Evolutionary conservation across 2,888 invertebrate species (phyloP).

Genomic region (Platynereis dumerilii): DNA sequence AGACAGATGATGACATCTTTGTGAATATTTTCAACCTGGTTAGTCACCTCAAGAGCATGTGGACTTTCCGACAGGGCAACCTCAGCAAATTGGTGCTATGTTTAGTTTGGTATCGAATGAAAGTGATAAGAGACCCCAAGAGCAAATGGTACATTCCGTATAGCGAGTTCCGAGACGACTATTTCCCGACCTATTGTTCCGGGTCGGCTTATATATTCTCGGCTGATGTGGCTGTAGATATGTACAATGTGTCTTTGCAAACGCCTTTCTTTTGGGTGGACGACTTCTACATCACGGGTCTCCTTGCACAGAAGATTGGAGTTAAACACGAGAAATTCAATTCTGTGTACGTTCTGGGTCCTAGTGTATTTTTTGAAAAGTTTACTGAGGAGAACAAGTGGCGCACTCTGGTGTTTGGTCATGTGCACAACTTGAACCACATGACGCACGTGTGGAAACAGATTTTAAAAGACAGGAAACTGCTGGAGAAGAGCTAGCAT

Average conservation of each 20-base stretch:
- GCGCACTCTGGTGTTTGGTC: slow-evolving; percentile 52
- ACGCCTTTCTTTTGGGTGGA: slow-evolving; percentile 90
- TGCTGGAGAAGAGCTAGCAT: slow-evolving; percentile 24
- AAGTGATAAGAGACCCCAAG: slow-evolving; percentile 59
- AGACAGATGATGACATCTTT: slow-evolving; percentile 65
- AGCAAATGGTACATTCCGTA: slow-evolving; percentile 64
- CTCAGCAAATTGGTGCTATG: slow-evolving; percentile 49
- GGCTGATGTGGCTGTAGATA: slow-evolving; percentile 69
- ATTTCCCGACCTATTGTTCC: slow-evolving; percentile 64
- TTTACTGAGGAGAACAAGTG: slow-evolving; percentile 46
- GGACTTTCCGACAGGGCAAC: not conserved
- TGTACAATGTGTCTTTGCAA: slow-evolving; percentile 71
- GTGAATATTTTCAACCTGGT: slow-evolving; percentile 65
- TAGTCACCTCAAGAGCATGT: slow-evolving; percentile 23
- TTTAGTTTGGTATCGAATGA: slow-evolving; percentile 61
- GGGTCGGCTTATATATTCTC: slow-evolving; percentile 69
- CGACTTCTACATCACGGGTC: slow-evolving; percentile 84
- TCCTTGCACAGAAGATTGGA: slow-evolving; percentile 66
- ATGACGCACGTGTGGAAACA: slow-evolving; percentile 49
- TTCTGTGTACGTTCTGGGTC: slow-evolving; percentile 52
- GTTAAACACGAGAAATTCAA: slow-evolving; percentile 51
- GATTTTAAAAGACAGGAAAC: slow-evolving; percentile 18
- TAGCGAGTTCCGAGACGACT: slow-evolving; percentile 59
- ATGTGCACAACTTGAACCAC: slow-evolving; percentile 52
- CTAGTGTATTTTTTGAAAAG: slow-evolving; percentile 45